Evolutionary conservation across 2,888 invertebrate species (phyloP).

Genomic region (Microchrysa polita): DNA sequence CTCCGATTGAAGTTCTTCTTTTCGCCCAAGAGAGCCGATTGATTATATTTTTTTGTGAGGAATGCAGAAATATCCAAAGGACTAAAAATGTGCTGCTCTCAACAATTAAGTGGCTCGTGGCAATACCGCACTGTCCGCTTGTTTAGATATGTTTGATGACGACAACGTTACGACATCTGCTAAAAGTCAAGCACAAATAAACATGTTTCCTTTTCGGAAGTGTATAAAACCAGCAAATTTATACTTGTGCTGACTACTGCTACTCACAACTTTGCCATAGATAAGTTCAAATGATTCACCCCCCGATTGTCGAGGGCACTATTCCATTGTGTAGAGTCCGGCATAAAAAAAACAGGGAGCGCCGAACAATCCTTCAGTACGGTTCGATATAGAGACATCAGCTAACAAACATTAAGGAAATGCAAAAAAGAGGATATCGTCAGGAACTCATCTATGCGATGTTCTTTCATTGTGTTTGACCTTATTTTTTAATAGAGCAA

Average conservation of each 20-base stretch:
- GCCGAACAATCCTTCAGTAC: not conserved
- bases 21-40: too few relatives aligned
- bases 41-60: too few relatives aligned
- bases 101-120: slow-evolving; percentile 26
- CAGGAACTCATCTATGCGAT: not conserved
- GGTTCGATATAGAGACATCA: not conserved
- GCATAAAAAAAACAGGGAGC: not conserved
- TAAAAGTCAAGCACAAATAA: slow-evolving; percentile 38
- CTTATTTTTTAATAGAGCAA: slow-evolving; percentile 6
- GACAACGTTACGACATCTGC: not conserved
- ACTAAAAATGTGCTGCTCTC: slow-evolving; percentile 15
- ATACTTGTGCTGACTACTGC: slow-evolving; percentile 20
- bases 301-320: slow-evolving; percentile 1
- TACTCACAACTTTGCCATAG: not conserved
- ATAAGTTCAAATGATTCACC: slow-evolving; percentile 19
- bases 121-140: not conserved
- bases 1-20: too few relatives aligned
- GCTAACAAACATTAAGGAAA: not conserved
- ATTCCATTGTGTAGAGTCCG: not conserved
- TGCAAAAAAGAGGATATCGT: slow-evolving; percentile 3
- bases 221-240: slow-evolving; percentile 28
- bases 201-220: slow-evolving; percentile 35
- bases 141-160: slow-evolving; percentile 25
- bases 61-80: not conserved
- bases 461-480: not conserved